Conservation (phyloP, 2,113 vertebrate species). For the Arothron firmamentum region DNA sequence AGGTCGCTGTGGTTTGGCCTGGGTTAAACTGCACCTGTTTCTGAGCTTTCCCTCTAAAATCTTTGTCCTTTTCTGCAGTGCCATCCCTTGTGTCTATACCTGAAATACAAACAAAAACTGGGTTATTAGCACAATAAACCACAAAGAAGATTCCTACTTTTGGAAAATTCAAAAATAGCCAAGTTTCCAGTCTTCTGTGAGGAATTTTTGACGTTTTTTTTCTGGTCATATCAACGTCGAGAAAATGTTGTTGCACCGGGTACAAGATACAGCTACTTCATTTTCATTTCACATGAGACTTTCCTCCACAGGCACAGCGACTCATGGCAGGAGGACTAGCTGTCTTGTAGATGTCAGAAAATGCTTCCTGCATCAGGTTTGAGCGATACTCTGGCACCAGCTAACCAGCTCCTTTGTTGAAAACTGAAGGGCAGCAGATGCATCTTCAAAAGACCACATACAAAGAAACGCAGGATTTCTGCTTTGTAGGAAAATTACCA, state of each 20-base stretch:
- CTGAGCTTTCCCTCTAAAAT: conserved; percentile 91
- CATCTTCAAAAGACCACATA: conserved; percentile 26
- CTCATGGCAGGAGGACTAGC: no score
- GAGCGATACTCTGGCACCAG: no score
- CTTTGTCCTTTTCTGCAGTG: conserved; percentile 85
- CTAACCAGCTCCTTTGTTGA: no score
- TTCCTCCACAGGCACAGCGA: no score
- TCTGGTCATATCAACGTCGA: no score
- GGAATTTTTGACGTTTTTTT: no score
- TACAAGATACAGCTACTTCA: no score
- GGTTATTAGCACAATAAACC: neutral
- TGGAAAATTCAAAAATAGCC: neutral
- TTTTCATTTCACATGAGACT: no score
- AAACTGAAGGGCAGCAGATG: no score
- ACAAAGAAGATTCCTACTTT: neutral
- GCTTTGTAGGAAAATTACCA: conserved; percentile 31
- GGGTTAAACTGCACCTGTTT: conserved; percentile 97
- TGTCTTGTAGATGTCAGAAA: no score
- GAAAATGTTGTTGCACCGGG: no score
- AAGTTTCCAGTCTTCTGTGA: neutral
- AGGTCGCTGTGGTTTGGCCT: conserved; percentile 84
- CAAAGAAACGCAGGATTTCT: conserved; percentile 25
- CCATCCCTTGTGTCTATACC: conserved; percentile 89
- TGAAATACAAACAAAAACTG: conserved; percentile 38
- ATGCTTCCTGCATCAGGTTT: no score